These are phyloP conservation scores for Mastigias papua DNA, from an alignment of 30 jellyfish, hydroid and myxozoan genomes.

Conservation along the genomic window DNA sequence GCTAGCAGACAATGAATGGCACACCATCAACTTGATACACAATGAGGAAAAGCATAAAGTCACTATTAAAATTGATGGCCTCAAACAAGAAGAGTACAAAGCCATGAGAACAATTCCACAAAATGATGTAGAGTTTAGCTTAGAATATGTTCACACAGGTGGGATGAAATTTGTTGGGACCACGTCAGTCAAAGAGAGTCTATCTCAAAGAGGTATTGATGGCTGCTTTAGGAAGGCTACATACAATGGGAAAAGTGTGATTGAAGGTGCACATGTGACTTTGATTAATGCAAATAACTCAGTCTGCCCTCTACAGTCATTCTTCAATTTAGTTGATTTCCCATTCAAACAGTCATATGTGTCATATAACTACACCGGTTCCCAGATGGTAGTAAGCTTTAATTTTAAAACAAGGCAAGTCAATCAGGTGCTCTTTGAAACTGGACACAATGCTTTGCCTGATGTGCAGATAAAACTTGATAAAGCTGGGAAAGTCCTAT, in stretches of 20 bases:
- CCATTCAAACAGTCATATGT: constrained; percentile 42
- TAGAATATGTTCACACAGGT: constrained; percentile 62
- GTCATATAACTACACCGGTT: constrained; percentile 27
- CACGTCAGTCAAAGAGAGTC: constrained; percentile 28
- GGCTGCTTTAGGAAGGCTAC: constrained; percentile 59
- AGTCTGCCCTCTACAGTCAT: constrained; percentile 19
- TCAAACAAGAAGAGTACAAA: constrained; percentile 26
- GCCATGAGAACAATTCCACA: constrained; percentile 52
- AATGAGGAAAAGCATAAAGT: constrained; percentile 50
- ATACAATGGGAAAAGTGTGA: constrained; percentile 40
- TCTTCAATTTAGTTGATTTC: constrained; percentile 22
- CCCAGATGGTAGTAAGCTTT: constrained; percentile 14
- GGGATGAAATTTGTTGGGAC: constrained; percentile 47
- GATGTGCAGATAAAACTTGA: neutral
- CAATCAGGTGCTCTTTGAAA: constrained; percentile 28
- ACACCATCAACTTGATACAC: constrained; percentile 54
- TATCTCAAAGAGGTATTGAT: constrained; percentile 39
- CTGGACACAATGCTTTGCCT: neutral
- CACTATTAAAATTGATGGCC: constrained; percentile 23
- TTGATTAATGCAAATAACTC: constrained; percentile 29
- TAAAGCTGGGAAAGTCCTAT: constrained; percentile 19
- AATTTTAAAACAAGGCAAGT: constrained; percentile 40
- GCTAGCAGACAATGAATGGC: constrained; percentile 76
- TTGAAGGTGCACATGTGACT: constrained; percentile 54
- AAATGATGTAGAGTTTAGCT: constrained; percentile 18